phyloP scores from a whole-genome alignment of 1,140 invertebrate species.

The Dinoponera quadriceps region DNA sequence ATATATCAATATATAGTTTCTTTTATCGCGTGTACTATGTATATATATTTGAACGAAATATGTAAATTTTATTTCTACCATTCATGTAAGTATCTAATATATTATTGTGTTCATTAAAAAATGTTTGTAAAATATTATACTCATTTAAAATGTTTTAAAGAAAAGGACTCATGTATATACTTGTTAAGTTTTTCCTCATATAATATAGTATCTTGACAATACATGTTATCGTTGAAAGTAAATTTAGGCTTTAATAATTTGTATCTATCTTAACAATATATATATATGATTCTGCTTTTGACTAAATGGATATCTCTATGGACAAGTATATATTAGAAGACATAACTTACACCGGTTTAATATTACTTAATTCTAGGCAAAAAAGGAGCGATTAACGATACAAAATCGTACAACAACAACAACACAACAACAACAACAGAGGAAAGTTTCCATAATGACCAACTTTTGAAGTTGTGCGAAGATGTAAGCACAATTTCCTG shows the following conservation, averaged over 20 bases:
- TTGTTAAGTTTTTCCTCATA: not conserved
- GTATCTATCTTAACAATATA: conserved; percentile 1
- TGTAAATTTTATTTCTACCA: too few species aligned
- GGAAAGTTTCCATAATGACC: not conserved
- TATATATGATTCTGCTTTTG: not conserved
- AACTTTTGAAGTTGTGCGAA: not conserved
- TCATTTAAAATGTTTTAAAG: not conserved
- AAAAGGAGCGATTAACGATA: conserved; percentile 20
- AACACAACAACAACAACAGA: conserved; percentile 1
- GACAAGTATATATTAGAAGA: conserved; percentile 38
- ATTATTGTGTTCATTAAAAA: too few species aligned
- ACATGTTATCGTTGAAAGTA: not conserved
- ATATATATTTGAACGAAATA: too few species aligned
- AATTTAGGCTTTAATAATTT: not conserved
- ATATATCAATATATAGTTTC: too few species aligned
- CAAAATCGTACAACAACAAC: conserved; percentile 9
- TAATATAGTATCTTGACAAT: conserved; percentile 10
- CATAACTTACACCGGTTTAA: conserved; percentile 27
- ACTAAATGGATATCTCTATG: conserved; percentile 24
- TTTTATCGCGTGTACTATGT: too few species aligned
- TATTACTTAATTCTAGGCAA: conserved; percentile 47
- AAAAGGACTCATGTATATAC: not conserved
- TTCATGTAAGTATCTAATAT: too few species aligned
- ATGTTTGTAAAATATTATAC: too few species aligned
- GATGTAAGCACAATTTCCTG: not conserved